A percentile compares a stretch with the other conserved stretches of the same genome.
phyloP scores from a whole-genome alignment of 2,888 invertebrate species.

The Dysmachus trigonus region DNA sequence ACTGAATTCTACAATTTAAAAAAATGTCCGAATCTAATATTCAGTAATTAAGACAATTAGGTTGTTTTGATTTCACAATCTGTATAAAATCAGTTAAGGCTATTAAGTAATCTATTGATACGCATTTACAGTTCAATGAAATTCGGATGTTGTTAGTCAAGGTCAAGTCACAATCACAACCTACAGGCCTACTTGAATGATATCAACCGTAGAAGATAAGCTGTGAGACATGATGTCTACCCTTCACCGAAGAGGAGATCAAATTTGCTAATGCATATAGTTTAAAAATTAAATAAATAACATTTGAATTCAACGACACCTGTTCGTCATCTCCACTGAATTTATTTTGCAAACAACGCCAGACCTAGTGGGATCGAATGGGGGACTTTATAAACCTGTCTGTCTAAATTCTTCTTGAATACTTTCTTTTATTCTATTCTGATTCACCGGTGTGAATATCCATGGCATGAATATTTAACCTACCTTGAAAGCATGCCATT shows the following conservation, averaged over 20 bases:
- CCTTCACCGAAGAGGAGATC: not conserved
- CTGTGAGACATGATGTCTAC: not conserved
- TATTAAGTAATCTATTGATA: no score
- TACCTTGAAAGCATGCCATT: conserved; percentile 83
- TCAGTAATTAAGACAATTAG: no score
- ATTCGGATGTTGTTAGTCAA: no score
- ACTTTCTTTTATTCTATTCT: not conserved
- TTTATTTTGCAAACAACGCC: not conserved
- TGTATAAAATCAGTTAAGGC: no score
- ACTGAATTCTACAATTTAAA: no score
- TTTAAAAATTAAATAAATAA: not conserved
- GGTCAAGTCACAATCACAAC: no score
- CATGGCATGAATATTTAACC: conserved; percentile 49
- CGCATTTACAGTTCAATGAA: no score
- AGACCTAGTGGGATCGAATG: not conserved
- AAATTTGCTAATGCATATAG: not conserved
- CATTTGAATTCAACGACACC: not conserved
- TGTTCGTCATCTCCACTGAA: not conserved
- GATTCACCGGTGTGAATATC: not conserved
- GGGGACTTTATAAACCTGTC: not conserved
- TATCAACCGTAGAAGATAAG: no score
- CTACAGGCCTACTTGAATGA: no score
- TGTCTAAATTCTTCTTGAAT: not conserved
- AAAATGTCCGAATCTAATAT: no score
- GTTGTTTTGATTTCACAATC: no score